phyloP scores from a whole-genome alignment of 1,140 invertebrate genomes.

The Drosophila eugracilis region DNA sequence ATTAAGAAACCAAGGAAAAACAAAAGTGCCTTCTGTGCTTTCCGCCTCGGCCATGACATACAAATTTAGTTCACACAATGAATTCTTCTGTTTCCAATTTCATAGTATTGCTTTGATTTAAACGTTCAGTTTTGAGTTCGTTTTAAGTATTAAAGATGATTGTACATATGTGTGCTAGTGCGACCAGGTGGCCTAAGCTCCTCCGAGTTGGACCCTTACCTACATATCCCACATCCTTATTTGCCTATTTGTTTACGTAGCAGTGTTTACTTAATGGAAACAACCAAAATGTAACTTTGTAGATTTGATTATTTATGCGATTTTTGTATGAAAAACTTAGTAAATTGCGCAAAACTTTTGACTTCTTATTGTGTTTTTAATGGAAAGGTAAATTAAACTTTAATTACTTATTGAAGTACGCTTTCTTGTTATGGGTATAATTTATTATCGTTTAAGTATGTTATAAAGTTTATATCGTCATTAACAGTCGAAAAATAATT shows the following conservation, averaged over 20 bases:
- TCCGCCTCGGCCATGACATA: conserved; percentile 73
- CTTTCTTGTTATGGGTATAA: conserved; percentile 38
- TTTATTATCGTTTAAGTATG: conserved; percentile 48
- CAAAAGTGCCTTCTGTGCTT: conserved; percentile 70
- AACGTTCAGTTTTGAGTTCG: conserved; percentile 30
- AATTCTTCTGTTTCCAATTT: conserved; percentile 24
- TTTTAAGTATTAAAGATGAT: conserved; percentile 74
- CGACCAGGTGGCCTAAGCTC: conserved; percentile 52
- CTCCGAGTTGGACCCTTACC: conserved; percentile 41
- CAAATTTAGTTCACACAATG: conserved; percentile 48
- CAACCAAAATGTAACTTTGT: conserved; percentile 43
- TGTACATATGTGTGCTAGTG: conserved; percentile 60
- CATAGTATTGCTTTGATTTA: conserved; percentile 32
- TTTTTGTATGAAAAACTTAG: conserved; percentile 62
- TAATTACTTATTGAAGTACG: too few relatives aligned
- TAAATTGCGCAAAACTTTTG: conserved; percentile 58
- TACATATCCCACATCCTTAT: conserved; percentile 16
- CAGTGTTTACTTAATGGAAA: conserved; percentile 74
- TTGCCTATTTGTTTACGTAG: conserved; percentile 65
- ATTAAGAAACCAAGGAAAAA: conserved; percentile 3
- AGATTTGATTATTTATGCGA: conserved; percentile 58
- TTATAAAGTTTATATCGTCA: conserved; percentile 33
- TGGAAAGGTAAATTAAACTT: background rate
- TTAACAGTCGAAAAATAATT: conserved; percentile 47
- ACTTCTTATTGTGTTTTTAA: conserved; percentile 6